These are phyloP conservation scores for Papilio xuthus DNA, from an alignment of 1,140 invertebrate genomes.

Conservation along the genomic window DNA sequence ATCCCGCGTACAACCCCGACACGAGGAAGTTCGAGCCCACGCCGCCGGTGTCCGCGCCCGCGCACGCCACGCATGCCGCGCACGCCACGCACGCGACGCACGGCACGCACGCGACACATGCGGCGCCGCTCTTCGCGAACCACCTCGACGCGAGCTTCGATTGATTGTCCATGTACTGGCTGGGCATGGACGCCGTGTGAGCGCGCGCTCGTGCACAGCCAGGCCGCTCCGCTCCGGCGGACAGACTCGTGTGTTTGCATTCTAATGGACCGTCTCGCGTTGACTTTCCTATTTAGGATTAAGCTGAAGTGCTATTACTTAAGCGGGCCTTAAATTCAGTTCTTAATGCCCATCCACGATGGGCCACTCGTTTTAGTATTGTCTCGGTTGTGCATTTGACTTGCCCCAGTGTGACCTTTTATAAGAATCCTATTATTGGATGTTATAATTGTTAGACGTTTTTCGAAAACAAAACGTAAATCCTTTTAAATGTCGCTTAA, in stretches of 20 bases:
- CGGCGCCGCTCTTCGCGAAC: conserved; percentile 79
- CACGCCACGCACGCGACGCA: conserved; percentile 69
- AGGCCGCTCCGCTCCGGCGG: conserved; percentile 44
- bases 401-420: conserved; percentile 77
- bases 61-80: conserved; percentile 70
- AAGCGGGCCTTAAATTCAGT: conserved; percentile 71
- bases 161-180: conserved; percentile 77
- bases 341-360: conserved; percentile 54
- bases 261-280: conserved; percentile 62
- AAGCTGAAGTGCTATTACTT: conserved; percentile 80
- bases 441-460: conserved; percentile 47
- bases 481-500: conserved; percentile 62
- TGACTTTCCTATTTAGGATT: conserved; percentile 77
- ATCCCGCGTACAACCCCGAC: conserved; percentile 89
- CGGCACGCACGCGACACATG: conserved; percentile 77
- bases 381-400: conserved; percentile 80
- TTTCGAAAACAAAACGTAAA: conserved; percentile 48
- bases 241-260: conserved; percentile 56
- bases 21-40: conserved; percentile 90
- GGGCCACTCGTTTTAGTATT: conserved; percentile 76
- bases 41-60: conserved; percentile 77
- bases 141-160: conserved; percentile 78
- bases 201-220: conserved; percentile 51
- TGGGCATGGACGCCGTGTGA: conserved; percentile 72
- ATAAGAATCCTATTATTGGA: conserved; percentile 63